Base-by-base conservation (phyloP, 2,113 vertebrate genomes). In the Dendropsophus ebraccatus region DNA sequence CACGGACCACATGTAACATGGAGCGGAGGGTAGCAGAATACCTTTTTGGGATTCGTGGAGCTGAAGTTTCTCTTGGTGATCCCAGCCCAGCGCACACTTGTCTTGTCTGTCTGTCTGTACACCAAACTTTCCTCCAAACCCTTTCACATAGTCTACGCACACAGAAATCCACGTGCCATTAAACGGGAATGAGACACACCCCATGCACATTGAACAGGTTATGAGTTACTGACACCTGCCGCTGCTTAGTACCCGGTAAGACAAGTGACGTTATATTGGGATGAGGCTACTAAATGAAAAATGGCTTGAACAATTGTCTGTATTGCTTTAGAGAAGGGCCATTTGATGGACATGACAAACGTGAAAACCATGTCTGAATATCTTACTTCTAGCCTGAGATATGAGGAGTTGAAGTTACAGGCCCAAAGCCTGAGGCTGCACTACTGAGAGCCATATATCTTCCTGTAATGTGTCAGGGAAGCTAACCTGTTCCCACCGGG, bases 11-110 rank as follows among this genome's bases (percentile, higher is more conserved):
- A n/a, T 23, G 72, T 0, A 10, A 67, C 52, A 19, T 67, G 65
- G 65, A 67, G 81, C 45, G 16, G 0, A 8, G 28, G 1, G 47
- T 69, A 28, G 4, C 72, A 47, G 70, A 73, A 62, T 93, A 99
- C 98, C 98, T 97, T 96, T 99, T 89, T 99, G 98, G 60, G 98
- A 99, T 80, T 99, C 98, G 0, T 99, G 98, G 19, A 98, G 95
- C 91, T 98, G 96, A 5, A 95, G 90, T 12, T 97, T 97, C 92
- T 99, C 98, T 93, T 99, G 97, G 91, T 99, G 98, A 82, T 99
- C 98, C 98, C 98, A 99, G 83, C 98, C 98, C 60, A 99, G 91
- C 0, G 98, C 98, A 0, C 97, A 99, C 25, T 97, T 99, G 90
- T 99, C 98, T 90, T 99, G 97, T 83, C 98, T 92, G 93, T 99